Conservation (phyloP, 2,888 invertebrate genomes). For the Chrysodeixis includens region DNA sequence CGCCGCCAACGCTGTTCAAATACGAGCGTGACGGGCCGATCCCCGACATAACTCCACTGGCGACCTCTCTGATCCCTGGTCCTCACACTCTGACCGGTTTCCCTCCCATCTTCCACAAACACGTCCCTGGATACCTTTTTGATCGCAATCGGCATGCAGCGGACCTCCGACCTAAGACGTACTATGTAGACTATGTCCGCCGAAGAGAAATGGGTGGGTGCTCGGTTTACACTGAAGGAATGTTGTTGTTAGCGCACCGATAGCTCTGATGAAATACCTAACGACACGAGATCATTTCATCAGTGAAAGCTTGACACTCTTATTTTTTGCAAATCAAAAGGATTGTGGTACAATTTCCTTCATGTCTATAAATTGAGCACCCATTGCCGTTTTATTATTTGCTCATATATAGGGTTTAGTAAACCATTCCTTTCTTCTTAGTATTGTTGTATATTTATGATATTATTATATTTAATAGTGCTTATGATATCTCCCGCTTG, state of each 20-base stretch:
- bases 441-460: slow-evolving; percentile 45
- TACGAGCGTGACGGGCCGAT: slow-evolving; percentile 85
- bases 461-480: slow-evolving; percentile 30
- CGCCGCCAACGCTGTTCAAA: slow-evolving; percentile 80
- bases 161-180: slow-evolving; percentile 86
- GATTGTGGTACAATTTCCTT: slow-evolving; percentile 78
- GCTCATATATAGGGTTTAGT: slow-evolving; percentile 69
- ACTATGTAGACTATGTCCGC: slow-evolving; percentile 88
- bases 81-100: slow-evolving; percentile 83
- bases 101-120: slow-evolving; percentile 85
- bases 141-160: slow-evolving; percentile 82
- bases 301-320: slow-evolving; percentile 64
- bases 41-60: slow-evolving; percentile 77
- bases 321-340: slow-evolving; percentile 70
- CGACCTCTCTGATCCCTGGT: slow-evolving; percentile 77
- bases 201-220: slow-evolving; percentile 88
- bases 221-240: slow-evolving; percentile 86
- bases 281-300: slow-evolving; percentile 36
- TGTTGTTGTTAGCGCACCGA: slow-evolving; percentile 69
- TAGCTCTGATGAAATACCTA: slow-evolving; percentile 44
- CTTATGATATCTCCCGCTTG: slow-evolving; percentile 54
- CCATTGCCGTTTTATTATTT: slow-evolving; percentile 76
- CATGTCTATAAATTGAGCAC: slow-evolving; percentile 85
- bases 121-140: slow-evolving; percentile 86
- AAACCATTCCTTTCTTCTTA: slow-evolving; percentile 54